Percentiles rank a stretch among this genome's conserved stretches.
These are phyloP conservation scores for Oryzias dopingdopingensis DNA, from an alignment of 2,797 vertebrate genomes.

Conservation along the genomic window DNA sequence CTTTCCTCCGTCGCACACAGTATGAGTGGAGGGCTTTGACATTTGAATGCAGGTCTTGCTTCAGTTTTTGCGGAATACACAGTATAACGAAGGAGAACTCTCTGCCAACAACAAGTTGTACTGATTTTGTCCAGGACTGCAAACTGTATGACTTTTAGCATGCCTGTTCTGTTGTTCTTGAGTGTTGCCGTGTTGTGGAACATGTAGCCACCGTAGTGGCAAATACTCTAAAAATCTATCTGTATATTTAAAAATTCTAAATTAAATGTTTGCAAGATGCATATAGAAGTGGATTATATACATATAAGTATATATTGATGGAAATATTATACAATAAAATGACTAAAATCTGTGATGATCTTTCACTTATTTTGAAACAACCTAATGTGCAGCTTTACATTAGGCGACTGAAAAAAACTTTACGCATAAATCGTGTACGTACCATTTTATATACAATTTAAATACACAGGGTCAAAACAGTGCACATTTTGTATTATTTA, in stretches of 20 bases:
- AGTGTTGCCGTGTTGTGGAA: conserved; percentile 48
- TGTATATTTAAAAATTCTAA: conserved; percentile 38
- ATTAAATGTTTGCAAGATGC: conserved; percentile 52
- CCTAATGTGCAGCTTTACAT: background rate
- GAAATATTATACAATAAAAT: conserved; percentile 69
- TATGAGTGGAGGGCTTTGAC: conserved; percentile 13
- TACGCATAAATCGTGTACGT: too few species aligned
- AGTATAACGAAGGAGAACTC: conserved; percentile 14
- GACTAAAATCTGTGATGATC: conserved; percentile 1
- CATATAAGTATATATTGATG: conserved; percentile 46
- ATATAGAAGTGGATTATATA: conserved; percentile 55
- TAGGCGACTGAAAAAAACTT: too few species aligned
- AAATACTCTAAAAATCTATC: conserved; percentile 25
- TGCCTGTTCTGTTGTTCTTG: conserved; percentile 59
- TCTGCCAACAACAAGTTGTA: conserved; percentile 15
- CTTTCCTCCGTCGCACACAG: conserved; percentile 39
- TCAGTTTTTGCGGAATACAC: conserved; percentile 20
- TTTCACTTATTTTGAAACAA: conserved; percentile 7
- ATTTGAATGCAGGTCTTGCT: conserved; percentile 39
- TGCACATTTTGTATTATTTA: conserved; percentile 12
- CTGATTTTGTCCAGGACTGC: conserved; percentile 41
- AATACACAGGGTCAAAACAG: background rate
- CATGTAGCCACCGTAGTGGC: conserved; percentile 38
- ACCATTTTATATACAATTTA: too few species aligned
- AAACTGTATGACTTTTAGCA: conserved; percentile 59